phyloP scores from a whole-genome alignment of 30 jellyfish, hydroid and myxozoan species.

The Chironex yamaguchii region DNA sequence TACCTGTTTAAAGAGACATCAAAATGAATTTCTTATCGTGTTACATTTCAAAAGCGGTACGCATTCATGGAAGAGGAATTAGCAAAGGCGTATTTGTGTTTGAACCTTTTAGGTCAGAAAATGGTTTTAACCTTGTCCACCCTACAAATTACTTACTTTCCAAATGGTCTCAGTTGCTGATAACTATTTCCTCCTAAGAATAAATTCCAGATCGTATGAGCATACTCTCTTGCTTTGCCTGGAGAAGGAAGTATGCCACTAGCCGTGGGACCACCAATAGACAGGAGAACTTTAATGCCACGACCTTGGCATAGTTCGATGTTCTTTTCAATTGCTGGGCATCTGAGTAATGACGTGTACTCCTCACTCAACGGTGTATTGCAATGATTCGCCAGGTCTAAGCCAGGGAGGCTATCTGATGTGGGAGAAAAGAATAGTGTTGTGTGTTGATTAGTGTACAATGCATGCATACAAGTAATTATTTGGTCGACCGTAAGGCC shows the following conservation, averaged over 20 bases:
- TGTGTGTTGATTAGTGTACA: background rate
- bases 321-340: constrained; percentile 87
- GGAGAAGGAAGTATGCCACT: constrained; percentile 81
- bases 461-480: too few relatives aligned
- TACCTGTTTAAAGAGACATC: too few relatives aligned
- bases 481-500: too few relatives aligned
- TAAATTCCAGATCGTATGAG: constrained; percentile 85
- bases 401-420: constrained; percentile 91
- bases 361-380: constrained; percentile 88
- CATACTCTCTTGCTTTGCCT: constrained; percentile 79
- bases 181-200: constrained; percentile 81
- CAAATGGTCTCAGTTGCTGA: constrained; percentile 89
- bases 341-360: constrained; percentile 80
- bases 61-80: too few relatives aligned
- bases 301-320: constrained; percentile 84
- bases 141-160: constrained; percentile 63
- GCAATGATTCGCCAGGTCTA: constrained; percentile 93
- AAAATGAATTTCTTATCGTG: too few relatives aligned
- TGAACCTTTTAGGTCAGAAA: too few relatives aligned
- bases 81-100: too few relatives aligned
- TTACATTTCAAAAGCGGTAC: too few relatives aligned
- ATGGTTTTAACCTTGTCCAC: too few relatives aligned
- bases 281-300: constrained; percentile 90
- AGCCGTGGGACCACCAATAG: constrained; percentile 98
- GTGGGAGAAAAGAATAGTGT: background rate